Conservation (phyloP, 2,797 vertebrate genomes). For the Peromyscus attwateri region DNA sequence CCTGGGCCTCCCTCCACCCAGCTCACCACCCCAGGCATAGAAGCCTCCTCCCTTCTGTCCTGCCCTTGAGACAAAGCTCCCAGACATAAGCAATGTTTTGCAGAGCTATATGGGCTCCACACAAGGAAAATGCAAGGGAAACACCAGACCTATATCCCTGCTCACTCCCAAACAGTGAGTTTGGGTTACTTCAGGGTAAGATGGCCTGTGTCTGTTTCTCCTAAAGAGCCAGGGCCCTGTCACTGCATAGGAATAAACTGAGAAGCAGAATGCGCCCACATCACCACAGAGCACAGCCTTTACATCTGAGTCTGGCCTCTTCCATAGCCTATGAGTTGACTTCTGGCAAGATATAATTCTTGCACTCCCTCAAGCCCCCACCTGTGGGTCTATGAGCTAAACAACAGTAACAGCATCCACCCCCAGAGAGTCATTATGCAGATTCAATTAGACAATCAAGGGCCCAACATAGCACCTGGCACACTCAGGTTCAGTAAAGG, state of each 20-base stretch:
- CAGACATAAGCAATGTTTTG: neutral
- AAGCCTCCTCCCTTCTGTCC: neutral
- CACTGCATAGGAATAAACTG: neutral
- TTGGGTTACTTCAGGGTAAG: neutral
- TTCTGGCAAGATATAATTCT: neutral
- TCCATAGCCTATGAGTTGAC: neutral
- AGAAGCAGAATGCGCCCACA: neutral
- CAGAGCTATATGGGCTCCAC: neutral
- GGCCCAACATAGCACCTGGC: neutral
- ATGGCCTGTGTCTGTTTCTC: neutral
- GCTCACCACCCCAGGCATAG: neutral
- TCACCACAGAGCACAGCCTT: neutral
- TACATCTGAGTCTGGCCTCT: neutral
- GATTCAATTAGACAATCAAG: conserved; percentile 46
- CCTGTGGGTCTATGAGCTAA: neutral
- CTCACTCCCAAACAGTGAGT: neutral
- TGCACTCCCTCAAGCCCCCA: neutral
- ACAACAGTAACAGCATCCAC: neutral
- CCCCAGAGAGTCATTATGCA: neutral
- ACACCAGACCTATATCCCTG: neutral
- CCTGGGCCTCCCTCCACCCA: neutral
- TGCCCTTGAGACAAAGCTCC: neutral
- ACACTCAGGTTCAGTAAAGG: neutral
- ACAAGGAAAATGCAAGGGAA: neutral
- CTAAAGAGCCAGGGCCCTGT: neutral